Evolutionary conservation across 2,888 invertebrate species (phyloP).

Genomic region (Nudaria mundana): DNA sequence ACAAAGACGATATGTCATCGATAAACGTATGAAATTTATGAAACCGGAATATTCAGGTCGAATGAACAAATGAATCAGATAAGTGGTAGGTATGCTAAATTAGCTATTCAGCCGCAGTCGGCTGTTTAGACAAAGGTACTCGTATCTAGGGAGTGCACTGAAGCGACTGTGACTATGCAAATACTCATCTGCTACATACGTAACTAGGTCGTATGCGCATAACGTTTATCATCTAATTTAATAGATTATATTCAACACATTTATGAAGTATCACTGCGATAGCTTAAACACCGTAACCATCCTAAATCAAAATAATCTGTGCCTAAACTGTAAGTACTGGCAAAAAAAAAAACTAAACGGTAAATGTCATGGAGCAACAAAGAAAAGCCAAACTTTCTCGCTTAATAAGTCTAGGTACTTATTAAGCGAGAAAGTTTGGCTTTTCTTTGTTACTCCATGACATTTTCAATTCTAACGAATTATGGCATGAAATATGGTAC

Average conservation of each 20-base stretch:
- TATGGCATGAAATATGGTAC: too few relatives aligned
- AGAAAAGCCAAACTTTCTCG: conserved; percentile 24
- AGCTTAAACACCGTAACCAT: too few relatives aligned
- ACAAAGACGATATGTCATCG: conserved; percentile 57
- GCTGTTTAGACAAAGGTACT: conserved; percentile 64
- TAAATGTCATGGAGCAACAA: too few relatives aligned
- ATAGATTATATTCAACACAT: conserved; percentile 56
- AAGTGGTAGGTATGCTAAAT: conserved; percentile 64
- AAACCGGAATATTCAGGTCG: conserved; percentile 69
- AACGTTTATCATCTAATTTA: conserved; percentile 52
- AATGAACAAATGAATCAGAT: conserved; percentile 74
- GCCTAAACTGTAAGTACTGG: too few relatives aligned
- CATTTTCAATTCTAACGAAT: too few relatives aligned
- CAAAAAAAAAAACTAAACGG: too few relatives aligned
- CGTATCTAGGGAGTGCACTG: conserved; percentile 57
- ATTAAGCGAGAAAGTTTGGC: conserved; percentile 28
- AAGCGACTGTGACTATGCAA: conserved; percentile 65
- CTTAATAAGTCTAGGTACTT: too few relatives aligned
- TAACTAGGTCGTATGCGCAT: conserved; percentile 61
- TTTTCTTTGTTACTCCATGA: too few relatives aligned
- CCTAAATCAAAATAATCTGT: too few relatives aligned
- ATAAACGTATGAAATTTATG: conserved; percentile 60
- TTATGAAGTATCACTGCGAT: conserved; percentile 22
- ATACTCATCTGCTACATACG: conserved; percentile 51
- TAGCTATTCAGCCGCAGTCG: conserved; percentile 62